Base-by-base conservation (phyloP, 2,797 vertebrate species). In the Salarias fasciatus region DNA sequence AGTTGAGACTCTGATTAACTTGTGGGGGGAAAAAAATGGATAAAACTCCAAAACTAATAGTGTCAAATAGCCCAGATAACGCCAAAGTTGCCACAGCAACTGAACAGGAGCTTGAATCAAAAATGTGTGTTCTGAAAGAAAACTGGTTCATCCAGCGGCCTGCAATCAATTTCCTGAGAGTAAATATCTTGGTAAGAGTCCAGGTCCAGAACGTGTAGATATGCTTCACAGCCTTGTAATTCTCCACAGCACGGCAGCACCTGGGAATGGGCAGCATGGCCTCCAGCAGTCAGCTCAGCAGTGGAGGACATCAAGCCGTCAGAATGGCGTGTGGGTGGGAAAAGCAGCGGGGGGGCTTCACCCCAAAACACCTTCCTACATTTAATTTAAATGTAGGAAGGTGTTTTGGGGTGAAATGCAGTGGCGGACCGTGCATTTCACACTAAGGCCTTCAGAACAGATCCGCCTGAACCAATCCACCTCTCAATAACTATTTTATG, bases 201-300 rank as follows among this genome's bases (percentile, higher is more conserved):
- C 69, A n/a, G n/a, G 54, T 82, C 52, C 59, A 30, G 59, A 71
- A 74, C 49, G 66, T 45, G 63, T 45, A 59, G 69, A 59, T 73
- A 59, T 67, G 52, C 46, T 74, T 67, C 52, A 72, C 46, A 47
- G 62, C 18, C 10, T 30, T 69, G 51, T 72, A 71, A 68, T 71
- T 70, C 47, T 78, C 49, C 52, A 38, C 68, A 75, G 61, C 67
- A 56, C 64, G 79, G 54, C 28, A 53, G 49, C 55, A 51, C 60
- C 63, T 59, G 54, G 50, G 48, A 69, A 77, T 77, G 72, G 61
- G 54, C 41, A 82, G 79, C 40, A 74, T 74, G 75, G 72, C 67
- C 58, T 63, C 35, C 13, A 31, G 72, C 62, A 53, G 71, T 62
- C 45, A 47, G 49, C 33, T n/a, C 14, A 50, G 42, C 48, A 51